Evolutionary conservation across 1,140 invertebrate genomes (phyloP).

Genomic region (Sogatella furcifera): DNA sequence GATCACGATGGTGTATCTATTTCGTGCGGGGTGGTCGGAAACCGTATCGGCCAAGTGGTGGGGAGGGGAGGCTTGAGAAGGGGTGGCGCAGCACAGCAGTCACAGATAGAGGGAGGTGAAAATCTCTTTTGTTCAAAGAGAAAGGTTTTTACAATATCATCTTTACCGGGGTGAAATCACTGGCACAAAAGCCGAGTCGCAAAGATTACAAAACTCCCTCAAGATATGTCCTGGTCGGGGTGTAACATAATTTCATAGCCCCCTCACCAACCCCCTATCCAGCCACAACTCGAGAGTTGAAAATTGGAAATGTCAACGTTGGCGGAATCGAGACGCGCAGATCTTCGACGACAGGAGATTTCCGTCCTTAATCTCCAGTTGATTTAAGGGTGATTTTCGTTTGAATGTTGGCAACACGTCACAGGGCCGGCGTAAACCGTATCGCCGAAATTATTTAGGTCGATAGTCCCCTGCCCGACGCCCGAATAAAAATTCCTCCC

Average conservation of each 20-base stretch:
- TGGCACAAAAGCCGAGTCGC: slow-evolving; percentile 5
- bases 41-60: not conserved
- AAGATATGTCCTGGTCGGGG: slow-evolving; percentile 7
- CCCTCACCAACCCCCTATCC: slow-evolving; percentile 2
- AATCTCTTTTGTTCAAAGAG: slow-evolving; percentile 3
- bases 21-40: not conserved
- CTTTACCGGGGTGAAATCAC: not conserved
- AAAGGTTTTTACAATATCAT: slow-evolving; percentile 4
- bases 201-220: slow-evolving; percentile 14
- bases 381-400: slow-evolving; percentile 15
- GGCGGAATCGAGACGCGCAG: slow-evolving; percentile 8
- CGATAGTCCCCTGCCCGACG: slow-evolving; percentile 8
- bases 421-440: slow-evolving; percentile 8
- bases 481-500: slow-evolving; percentile 16
- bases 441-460: slow-evolving; percentile 2
- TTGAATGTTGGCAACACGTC: slow-evolving; percentile 1
- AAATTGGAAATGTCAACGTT: slow-evolving; percentile 15
- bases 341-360: slow-evolving; percentile 3
- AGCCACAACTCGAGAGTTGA: slow-evolving; percentile 4
- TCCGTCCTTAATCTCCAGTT: slow-evolving; percentile 12
- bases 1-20: not conserved
- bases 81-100: too few species aligned
- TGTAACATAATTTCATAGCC: slow-evolving; percentile 14
- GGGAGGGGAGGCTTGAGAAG: not conserved
- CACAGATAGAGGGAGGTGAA: not conserved